These are phyloP conservation scores for Merodon equestris DNA, from an alignment of 2,888 invertebrate genomes.

Conservation along the genomic window DNA sequence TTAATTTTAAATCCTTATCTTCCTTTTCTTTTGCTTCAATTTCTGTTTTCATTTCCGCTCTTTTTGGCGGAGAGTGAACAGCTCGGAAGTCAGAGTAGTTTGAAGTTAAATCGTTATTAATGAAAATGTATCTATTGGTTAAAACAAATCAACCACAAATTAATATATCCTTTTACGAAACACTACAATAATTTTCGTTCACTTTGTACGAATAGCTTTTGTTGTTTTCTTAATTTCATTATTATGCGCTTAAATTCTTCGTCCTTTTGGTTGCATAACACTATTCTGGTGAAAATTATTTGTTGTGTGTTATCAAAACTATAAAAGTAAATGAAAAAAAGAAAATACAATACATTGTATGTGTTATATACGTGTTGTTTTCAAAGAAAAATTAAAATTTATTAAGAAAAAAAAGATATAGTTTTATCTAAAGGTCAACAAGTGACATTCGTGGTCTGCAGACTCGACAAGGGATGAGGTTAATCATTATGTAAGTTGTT, in stretches of 20 bases:
- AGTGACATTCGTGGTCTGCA: conserved; percentile 37
- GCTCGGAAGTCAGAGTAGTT: conserved; percentile 12
- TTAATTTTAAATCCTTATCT: neutral
- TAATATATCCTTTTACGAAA: conserved; percentile 15
- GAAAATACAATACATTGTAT: neutral
- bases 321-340: neutral
- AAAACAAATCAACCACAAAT: conserved; percentile 16
- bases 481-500: conserved; percentile 50
- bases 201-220: conserved; percentile 12
- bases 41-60: conserved; percentile 15
- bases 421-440: conserved; percentile 53
- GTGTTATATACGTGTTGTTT: conserved; percentile 3
- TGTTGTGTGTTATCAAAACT: conserved; percentile 30
- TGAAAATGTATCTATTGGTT: conserved; percentile 48
- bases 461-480: conserved; percentile 23
- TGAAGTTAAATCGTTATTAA: neutral
- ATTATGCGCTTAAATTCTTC: neutral
- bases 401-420: neutral
- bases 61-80: conserved; percentile 39
- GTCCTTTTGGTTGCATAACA: conserved; percentile 58
- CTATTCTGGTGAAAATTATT: conserved; percentile 37
- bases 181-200: neutral
- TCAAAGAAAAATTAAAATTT: neutral
- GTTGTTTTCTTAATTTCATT: conserved; percentile 23
- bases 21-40: neutral